Percentiles rank a stretch among this genome's conserved stretches.
These are phyloP conservation scores for Ophioderma brevispina DNA, from an alignment of 35 echinoderm and acorn worm species.

Conservation along the genomic window DNA sequence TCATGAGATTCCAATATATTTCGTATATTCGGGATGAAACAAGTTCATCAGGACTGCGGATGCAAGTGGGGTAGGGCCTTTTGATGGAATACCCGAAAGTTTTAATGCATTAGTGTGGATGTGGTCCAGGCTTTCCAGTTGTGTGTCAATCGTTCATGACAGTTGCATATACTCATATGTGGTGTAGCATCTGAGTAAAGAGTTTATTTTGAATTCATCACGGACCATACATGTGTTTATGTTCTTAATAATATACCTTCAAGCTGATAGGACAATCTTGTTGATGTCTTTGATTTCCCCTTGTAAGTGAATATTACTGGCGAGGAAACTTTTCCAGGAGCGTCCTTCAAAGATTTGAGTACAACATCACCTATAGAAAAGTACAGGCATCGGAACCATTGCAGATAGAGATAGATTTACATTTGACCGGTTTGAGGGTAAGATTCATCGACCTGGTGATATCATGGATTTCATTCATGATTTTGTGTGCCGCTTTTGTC, in stretches of 20 bases:
- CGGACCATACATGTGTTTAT: neutral
- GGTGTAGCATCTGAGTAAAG: neutral
- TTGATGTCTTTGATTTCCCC: neutral
- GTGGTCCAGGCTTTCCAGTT: neutral
- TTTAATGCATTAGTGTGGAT: slow-evolving; percentile 23
- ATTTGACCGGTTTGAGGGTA: slow-evolving; percentile 39
- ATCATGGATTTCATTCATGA: slow-evolving; percentile 20
- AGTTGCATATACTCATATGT: neutral
- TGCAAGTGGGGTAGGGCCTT: slow-evolving; percentile 12
- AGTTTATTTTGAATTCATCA: neutral
- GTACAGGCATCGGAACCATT: slow-evolving; percentile 1
- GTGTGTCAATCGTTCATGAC: slow-evolving; percentile 27
- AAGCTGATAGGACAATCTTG: neutral
- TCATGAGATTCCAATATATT: slow-evolving; percentile 26
- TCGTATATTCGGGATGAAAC: slow-evolving; percentile 21
- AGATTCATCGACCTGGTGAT: slow-evolving; percentile 13
- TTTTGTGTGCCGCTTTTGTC: slow-evolving; percentile 47
- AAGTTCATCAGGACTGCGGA: neutral
- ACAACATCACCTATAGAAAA: neutral
- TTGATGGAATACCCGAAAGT: neutral
- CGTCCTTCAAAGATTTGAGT: neutral
- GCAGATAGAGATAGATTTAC: slow-evolving; percentile 31
- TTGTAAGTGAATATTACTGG: neutral
- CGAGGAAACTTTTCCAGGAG: neutral
- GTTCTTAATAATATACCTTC: neutral